phyloP scores from a whole-genome alignment of 2,113 vertebrate species.

The Etheostoma spectabile region DNA sequence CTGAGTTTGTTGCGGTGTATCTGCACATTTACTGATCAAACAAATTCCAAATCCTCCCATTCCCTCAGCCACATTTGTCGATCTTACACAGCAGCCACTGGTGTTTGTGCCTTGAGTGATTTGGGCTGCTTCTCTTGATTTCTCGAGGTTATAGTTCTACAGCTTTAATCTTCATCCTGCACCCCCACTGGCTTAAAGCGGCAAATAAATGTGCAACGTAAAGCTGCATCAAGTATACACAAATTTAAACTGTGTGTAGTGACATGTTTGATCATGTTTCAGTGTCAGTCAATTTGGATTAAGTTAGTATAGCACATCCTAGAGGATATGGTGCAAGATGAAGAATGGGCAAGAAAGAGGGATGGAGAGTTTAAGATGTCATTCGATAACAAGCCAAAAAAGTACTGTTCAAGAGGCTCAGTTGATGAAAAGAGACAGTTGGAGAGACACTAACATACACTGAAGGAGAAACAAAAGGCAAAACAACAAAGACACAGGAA shows the following conservation, averaged over 20 bases:
- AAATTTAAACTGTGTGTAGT: neutral
- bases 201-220: conserved; percentile 25
- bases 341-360: conserved; percentile 1
- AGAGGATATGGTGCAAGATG: neutral
- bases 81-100: conserved; percentile 25
- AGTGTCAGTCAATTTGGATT: conserved; percentile 24
- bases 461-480: neutral
- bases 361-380: conserved; percentile 9
- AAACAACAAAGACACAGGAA: conserved; percentile 24
- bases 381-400: conserved; percentile 5
- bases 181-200: conserved; percentile 21
- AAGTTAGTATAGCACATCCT: neutral
- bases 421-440: conserved; percentile 29
- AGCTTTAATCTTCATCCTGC: conserved; percentile 39
- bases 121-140: conserved; percentile 14
- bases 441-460: conserved; percentile 1
- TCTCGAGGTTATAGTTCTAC: conserved; percentile 23
- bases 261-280: conserved; percentile 36
- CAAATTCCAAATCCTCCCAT: conserved; percentile 20
- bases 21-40: conserved; percentile 54
- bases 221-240: conserved; percentile 16
- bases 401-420: neutral
- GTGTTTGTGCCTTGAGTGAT: conserved; percentile 40
- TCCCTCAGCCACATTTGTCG: conserved; percentile 9
- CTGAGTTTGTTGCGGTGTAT: conserved; percentile 16